These are phyloP conservation scores for Sminthurides aquaticus DNA, from an alignment of 2,888 invertebrate genomes.

Conservation along the genomic window DNA sequence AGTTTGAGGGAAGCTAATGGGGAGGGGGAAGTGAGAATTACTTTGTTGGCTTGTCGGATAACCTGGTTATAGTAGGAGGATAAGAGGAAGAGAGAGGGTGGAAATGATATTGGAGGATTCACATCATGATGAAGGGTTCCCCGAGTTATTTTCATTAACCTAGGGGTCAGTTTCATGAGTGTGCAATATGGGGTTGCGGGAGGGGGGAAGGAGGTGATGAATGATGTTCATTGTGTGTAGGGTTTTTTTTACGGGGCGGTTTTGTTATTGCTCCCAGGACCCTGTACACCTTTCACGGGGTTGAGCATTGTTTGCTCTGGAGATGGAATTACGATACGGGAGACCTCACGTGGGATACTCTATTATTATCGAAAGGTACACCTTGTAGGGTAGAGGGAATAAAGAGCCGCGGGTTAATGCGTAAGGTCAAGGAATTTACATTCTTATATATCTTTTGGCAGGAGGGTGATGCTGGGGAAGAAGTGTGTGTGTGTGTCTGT, in stretches of 20 bases:
- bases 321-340: not conserved
- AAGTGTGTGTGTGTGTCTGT: too few species aligned
- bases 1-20: not conserved
- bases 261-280: not conserved
- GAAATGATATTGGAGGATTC: too few species aligned
- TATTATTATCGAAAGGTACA: not conserved
- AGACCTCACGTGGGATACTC: slow-evolving; percentile 15
- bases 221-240: slow-evolving; percentile 10
- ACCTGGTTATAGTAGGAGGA: too few species aligned
- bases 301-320: not conserved
- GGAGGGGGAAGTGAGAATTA: slow-evolving; percentile 14
- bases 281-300: not conserved
- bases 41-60: too few species aligned
- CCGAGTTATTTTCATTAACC: slow-evolving; percentile 35
- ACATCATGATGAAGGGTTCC: slow-evolving; percentile 18
- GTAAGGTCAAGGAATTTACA: slow-evolving; percentile 17
- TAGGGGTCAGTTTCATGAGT: slow-evolving; percentile 25
- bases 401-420: slow-evolving; percentile 18
- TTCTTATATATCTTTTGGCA: not conserved
- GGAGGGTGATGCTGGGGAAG: too few species aligned
- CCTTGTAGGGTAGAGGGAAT: too few species aligned
- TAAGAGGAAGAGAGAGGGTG: too few species aligned
- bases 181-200: slow-evolving; percentile 26
- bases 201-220: slow-evolving; percentile 19
- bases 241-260: not conserved